Evolutionary conservation across 1,140 invertebrate genomes (phyloP).

Genomic region (Lasioglossum albipes): DNA sequence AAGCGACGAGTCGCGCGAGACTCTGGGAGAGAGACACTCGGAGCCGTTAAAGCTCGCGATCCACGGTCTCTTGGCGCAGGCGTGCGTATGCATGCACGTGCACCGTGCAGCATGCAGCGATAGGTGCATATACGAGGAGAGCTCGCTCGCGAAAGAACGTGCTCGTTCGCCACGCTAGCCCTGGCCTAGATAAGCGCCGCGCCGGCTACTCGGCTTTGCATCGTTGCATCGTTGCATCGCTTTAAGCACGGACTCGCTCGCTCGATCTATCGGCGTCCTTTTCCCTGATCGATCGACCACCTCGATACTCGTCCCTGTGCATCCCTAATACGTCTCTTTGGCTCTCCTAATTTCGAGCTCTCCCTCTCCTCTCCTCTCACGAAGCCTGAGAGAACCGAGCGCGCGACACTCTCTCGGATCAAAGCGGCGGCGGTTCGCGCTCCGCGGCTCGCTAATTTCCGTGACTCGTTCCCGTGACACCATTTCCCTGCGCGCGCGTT

Average conservation of each 20-base stretch:
- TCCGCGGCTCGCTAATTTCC: conserved; percentile 21
- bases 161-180: conserved; percentile 70
- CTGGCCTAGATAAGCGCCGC: conserved; percentile 72
- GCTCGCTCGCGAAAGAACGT: conserved; percentile 35
- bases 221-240: conserved; percentile 56
- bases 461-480: conserved; percentile 36
- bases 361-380: too few relatives aligned
- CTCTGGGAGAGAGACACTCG: conserved; percentile 16
- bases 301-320: neutral
- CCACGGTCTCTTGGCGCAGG: neutral
- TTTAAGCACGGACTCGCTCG: conserved; percentile 52
- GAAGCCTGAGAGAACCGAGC: neutral
- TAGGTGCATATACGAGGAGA: conserved; percentile 9
- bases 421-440: neutral
- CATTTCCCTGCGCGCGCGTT: conserved; percentile 26
- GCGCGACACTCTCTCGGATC: neutral
- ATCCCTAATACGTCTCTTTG: neutral
- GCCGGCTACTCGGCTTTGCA: conserved; percentile 57
- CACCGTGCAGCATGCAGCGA: conserved; percentile 23
- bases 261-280: conserved; percentile 48
- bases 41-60: neutral
- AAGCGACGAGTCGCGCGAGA: conserved; percentile 1
- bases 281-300: neutral
- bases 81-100: conserved; percentile 37
- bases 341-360: neutral